A percentile compares a stretch with the other conserved stretches of the same genome.
phyloP scores from a whole-genome alignment of 2,113 vertebrate genomes.

The Tinamus guttatus region DNA sequence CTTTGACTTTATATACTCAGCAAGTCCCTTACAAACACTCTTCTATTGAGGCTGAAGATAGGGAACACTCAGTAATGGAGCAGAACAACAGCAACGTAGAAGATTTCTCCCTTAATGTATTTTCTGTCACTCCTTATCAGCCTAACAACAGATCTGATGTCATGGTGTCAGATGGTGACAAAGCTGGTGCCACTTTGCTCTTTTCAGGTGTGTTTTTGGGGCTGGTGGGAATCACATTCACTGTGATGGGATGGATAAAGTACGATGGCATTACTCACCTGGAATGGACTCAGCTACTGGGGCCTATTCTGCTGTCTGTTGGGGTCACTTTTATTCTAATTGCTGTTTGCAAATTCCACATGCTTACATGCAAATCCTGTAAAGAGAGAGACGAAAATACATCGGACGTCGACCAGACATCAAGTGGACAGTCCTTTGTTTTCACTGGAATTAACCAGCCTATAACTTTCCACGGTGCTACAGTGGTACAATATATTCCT shows the following conservation, averaged over 20 bases:
- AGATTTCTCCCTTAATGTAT: slow-evolving; percentile 74
- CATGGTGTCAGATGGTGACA: slow-evolving; percentile 81
- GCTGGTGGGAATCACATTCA: slow-evolving; percentile 85
- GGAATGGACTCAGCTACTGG: slow-evolving; percentile 86
- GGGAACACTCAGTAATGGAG: slow-evolving; percentile 48
- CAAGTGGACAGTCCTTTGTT: slow-evolving; percentile 78
- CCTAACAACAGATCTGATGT: slow-evolving; percentile 59
- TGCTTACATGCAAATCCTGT: slow-evolving; percentile 78
- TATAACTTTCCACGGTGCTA: slow-evolving; percentile 80
- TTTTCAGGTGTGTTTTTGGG: slow-evolving; percentile 85
- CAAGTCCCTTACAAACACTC: not conserved
- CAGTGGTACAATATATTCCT: slow-evolving; percentile 82
- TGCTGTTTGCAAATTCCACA: slow-evolving; percentile 84
- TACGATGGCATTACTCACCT: slow-evolving; percentile 67
- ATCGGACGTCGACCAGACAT: slow-evolving; percentile 56
- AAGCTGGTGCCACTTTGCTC: slow-evolving; percentile 81
- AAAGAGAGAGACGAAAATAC: slow-evolving; percentile 67
- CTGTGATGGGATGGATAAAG: slow-evolving; percentile 84
- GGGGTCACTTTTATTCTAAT: slow-evolving; percentile 85
- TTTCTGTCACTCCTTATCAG: slow-evolving; percentile 76
- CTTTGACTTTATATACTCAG: slow-evolving; percentile 26
- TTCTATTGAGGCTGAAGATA: not conserved
- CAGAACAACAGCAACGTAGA: slow-evolving; percentile 47
- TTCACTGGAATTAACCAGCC: slow-evolving; percentile 83
- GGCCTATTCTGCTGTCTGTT: slow-evolving; percentile 85